Evolutionary conservation across 2,888 invertebrate species (phyloP), one percentile per base, ranked within the genome.

Genomic region (Microctonus aethiopoides): DNA sequence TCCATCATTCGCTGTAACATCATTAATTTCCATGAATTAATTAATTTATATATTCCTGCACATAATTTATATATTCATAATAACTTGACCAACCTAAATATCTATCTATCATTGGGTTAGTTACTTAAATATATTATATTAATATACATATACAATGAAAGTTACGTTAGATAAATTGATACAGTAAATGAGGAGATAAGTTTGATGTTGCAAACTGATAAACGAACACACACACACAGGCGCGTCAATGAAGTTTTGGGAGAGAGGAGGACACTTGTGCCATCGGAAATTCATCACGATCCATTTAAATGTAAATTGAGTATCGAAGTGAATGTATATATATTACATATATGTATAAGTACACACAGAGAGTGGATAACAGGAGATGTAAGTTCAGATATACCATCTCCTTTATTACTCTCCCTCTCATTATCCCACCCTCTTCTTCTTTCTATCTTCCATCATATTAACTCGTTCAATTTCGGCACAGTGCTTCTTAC

Each of bases 1-100:
- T 80, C 79, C 46, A 76, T 76, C 6, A 74, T 76, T 72, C 75
- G 78, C 81, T 82, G 76, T 24, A 76, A 78, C 65, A 36, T 70
- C 57, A 69, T 56, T 36, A n/a, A 57, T 57, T 57, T 57, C 57
- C 34, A 57, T 57, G 11, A n/a, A 29, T 16, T 1, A 11, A 57
- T 57, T 34, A 57, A 57, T 34, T 34, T 11, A 54, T 54, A n/a
- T n/a, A n/a, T 39, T n/a, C 16, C 6, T 46, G 16, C 16, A 4
- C 16, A 4, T 9, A 46, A 46, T 16, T 46, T 46, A 46, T 16
- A 54, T 26, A 26, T 54, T 26, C 13, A 54, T 54, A 26, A 57
- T 54, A 26, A 57, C 6, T 34, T 16, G 57, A 7, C 20, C 7
- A 4, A 10, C n/a, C n/a, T 57, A 16, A 29, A 29, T 5, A 29